A percentile compares a stretch with the other conserved stretches of the same genome.
Conservation (phyloP, 2,888 invertebrate genomes). For the Carabus problematicus region DNA sequence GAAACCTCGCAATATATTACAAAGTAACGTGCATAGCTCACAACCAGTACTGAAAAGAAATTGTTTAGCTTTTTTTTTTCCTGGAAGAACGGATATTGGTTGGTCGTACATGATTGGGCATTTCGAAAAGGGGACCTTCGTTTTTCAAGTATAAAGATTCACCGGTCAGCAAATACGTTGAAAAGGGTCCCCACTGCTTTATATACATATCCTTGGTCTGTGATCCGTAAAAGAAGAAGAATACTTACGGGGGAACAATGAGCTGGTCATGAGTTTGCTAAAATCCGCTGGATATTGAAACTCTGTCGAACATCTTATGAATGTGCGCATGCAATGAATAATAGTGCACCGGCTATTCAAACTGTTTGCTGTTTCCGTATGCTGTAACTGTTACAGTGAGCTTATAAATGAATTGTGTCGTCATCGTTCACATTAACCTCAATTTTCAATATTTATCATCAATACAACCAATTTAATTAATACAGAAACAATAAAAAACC, state of each 20-base stretch:
- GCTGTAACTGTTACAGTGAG: no score
- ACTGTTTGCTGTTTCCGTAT: no score
- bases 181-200: slow-evolving; percentile 2
- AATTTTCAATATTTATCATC: no score
- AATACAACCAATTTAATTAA: no score
- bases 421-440: no score
- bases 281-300: slow-evolving; percentile 35
- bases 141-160: not conserved
- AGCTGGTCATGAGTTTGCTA: slow-evolving; percentile 40
- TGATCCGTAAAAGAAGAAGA: slow-evolving; percentile 27
- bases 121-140: slow-evolving; percentile 26
- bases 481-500: no score
- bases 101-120: slow-evolving; percentile 36
- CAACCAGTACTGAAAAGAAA: not conserved
- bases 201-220: not conserved
- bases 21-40: no score
- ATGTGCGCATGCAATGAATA: no score
- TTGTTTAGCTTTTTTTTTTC: slow-evolving; percentile 18
- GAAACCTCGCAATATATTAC: no score
- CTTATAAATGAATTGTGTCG: no score
- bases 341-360: no score
- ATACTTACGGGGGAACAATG: slow-evolving; percentile 26
- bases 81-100: slow-evolving; percentile 34
- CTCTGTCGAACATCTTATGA: slow-evolving; percentile 3
- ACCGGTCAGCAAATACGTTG: slow-evolving; percentile 15